Evolutionary conservation across 2,797 vertebrate genomes (phyloP).

Genomic region (Clamator glandarius): DNA sequence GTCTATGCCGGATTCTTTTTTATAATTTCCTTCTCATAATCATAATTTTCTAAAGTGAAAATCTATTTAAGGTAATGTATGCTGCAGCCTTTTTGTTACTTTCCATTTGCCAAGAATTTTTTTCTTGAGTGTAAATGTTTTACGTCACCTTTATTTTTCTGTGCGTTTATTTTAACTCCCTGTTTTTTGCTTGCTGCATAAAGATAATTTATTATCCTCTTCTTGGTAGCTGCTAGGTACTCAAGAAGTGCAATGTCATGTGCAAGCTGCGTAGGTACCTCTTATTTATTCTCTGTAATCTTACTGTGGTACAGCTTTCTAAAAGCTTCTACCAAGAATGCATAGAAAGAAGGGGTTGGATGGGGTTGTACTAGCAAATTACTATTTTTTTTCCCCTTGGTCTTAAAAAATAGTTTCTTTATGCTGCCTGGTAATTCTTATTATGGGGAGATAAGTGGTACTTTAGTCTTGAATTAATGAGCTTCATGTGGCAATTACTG

Average conservation of each 20-base stretch:
- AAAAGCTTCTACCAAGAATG: neutral
- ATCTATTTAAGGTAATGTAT: neutral
- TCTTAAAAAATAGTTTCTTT: neutral
- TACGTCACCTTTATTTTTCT: constrained; percentile 33
- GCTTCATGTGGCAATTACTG: neutral
- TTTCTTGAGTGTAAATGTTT: neutral
- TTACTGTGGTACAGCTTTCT: neutral
- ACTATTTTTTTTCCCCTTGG: neutral
- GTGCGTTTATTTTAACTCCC: constrained; percentile 18
- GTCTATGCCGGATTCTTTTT: neutral
- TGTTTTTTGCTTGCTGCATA: neutral
- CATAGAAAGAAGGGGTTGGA: neutral
- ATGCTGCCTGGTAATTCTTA: neutral
- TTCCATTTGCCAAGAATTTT: constrained; percentile 22
- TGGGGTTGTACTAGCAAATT: neutral
- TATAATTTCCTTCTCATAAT: constrained; percentile 9
- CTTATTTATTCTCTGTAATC: constrained; percentile 15
- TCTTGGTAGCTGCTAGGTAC: neutral
- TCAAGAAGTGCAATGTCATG: constrained; percentile 26
- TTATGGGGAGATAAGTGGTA: neutral
- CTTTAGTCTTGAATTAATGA: constrained; percentile 30
- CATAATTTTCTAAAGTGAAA: constrained; percentile 1
- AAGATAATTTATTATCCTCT: constrained; percentile 44
- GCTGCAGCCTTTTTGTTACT: constrained; percentile 35
- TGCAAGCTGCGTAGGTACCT: neutral